Evolutionary conservation across 2,888 invertebrate genomes (phyloP), one percentile per base, ranked within the genome.

Genomic region (Cryptocephalus primarius): DNA sequence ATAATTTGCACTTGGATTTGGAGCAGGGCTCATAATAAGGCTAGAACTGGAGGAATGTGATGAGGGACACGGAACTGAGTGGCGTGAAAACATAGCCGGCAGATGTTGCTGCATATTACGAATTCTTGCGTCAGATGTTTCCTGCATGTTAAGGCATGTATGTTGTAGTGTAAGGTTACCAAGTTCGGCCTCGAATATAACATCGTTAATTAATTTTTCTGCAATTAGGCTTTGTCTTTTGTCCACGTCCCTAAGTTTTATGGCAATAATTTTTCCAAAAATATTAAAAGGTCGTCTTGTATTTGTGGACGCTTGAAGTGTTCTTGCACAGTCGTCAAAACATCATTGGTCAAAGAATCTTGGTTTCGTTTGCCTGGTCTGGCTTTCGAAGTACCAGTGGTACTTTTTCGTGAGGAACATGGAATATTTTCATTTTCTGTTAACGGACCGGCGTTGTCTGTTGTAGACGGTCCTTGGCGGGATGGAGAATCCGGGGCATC

Each of bases 11-110:
- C 42, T 42, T 42, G 32, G 31, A 42, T 32, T 42, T 42, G 42
- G 33, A 42, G 42, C 42, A 42, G 42, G 42, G 32, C 32, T 42
- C 9, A 10, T 42, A 42, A 42, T 32, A 42, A 42, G 32, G 42
- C 42, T 42, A 42, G 42, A 42, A 42, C 42, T 42, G 42, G 32
- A 42, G 42, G 42, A 42, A 42, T 42, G 32, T n/a, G 33, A 42
- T 42, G 42, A 31, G 42, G 42, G 42, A 42, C 42, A 42, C 33
- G 42, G 32, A 42, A 42, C 42, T 22, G 22, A 22, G 22, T 22
- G 22, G 22, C 6, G 22, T 22, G 22, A 22, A 22, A 22, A 22
- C 22, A 22, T 22, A 22, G 22, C 22, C 6, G 22, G 22, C 22
- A 22, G 22, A 39, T 39, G 13, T 39, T 39, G 39, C 39, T 39